phyloP scores from a whole-genome alignment of 2,113 vertebrate genomes.

The Uria aalge region DNA sequence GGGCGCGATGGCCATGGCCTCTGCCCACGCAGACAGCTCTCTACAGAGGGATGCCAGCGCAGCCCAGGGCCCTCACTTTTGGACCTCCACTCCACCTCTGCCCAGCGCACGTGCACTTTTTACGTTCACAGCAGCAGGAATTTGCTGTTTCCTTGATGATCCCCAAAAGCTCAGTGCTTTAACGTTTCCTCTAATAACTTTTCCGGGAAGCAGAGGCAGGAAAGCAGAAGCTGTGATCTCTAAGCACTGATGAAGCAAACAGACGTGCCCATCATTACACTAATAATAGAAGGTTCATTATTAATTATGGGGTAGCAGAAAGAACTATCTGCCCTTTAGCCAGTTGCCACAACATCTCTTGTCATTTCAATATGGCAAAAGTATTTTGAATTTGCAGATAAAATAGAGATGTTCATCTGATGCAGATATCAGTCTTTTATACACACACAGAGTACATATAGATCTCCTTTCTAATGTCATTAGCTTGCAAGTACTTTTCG shows the following conservation, averaged over 20 bases:
- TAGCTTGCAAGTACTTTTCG: neutral
- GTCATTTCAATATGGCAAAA: neutral
- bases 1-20: accelerated
- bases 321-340: neutral
- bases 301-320: neutral
- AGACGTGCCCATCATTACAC: neutral
- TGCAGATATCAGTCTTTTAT: neutral
- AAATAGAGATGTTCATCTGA: neutral
- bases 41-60: neutral
- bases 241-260: neutral
- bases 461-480: neutral
- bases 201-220: neutral
- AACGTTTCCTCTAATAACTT: neutral
- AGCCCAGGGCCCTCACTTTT: neutral
- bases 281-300: neutral
- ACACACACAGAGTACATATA: neutral
- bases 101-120: neutral
- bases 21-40: neutral
- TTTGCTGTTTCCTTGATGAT: neutral
- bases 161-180: neutral
- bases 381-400: neutral
- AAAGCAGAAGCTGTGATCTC: neutral
- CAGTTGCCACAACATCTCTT: neutral
- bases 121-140: neutral
- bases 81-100: neutral